Base-by-base conservation (phyloP, 2,797 vertebrate genomes). In the Centroberyx gerrardi region DNA sequence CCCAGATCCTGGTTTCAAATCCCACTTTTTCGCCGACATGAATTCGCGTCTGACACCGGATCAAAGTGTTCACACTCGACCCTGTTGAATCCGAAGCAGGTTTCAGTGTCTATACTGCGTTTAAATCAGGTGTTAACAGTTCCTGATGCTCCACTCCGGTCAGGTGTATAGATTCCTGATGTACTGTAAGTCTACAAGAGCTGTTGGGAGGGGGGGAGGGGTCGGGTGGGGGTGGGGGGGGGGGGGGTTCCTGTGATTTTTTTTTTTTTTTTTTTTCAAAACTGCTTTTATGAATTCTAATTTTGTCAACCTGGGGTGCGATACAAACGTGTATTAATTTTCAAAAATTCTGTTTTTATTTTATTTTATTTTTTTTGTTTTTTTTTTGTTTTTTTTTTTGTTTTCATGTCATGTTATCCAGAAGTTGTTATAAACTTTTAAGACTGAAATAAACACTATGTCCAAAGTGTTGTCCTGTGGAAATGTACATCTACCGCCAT, bases 371-470 rank as follows among this genome's bases (percentile, higher is more conserved):
- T 60, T 52, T 38, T 62, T 38, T 49, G 69, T 31, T 64, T 70
- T 75, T 53, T 62, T 66, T 80, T 66, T 62, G 62, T 76, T 69
- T 77, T 81, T 63, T 80, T 18, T 91, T 81, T 86, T 80, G 60
- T 93, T 90, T 90, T 82, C 87, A 87, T 90, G 87, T 94, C 71
- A 92, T 95, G 94, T 94, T 95, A 96, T 94, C 94, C 94, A 93
- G 90, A 95, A 92, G 93, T 92, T 94, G 94, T 95, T 90, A 92
- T 95, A 93, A 94, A 90, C 51, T 60, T 93, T 94, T 82, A 94
- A 94, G 93, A 95, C 84, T 94, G 94, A 96, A 97, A 96, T 96
- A 96, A 97, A 96, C 87, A 86, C 68, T 64, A 88, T 92, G 91
- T 92, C 86, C 81, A 88, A 90, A 72, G 72, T 74, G 59, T 74